phyloP scores from a whole-genome alignment of 2,113 vertebrate species.

The Orthonyx spaldingii region DNA sequence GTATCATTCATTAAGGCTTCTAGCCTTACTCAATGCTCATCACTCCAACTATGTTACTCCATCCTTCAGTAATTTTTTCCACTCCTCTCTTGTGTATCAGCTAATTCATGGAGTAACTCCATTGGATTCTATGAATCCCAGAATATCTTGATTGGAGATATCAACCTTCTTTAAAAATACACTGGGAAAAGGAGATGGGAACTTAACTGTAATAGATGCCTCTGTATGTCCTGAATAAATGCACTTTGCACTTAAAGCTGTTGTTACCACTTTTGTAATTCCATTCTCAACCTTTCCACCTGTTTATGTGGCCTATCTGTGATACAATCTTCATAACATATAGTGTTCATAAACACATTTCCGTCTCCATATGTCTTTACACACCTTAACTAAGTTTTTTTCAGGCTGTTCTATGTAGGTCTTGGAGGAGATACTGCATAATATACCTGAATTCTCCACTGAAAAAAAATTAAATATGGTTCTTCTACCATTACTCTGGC shows the following conservation, averaged over 20 bases:
- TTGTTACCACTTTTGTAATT: neutral
- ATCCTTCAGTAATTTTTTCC: neutral
- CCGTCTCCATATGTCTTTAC: neutral
- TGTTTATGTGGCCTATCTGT: neutral
- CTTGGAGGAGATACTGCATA: neutral
- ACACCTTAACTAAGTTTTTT: neutral
- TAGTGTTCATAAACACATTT: neutral
- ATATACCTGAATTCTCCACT: neutral
- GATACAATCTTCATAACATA: neutral
- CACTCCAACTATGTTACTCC: neutral
- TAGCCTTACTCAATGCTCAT: neutral
- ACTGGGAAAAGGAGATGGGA: neutral
- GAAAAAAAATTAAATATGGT: neutral
- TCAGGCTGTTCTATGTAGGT: neutral
- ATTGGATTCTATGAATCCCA: neutral
- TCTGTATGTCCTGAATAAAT: neutral
- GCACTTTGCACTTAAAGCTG: neutral
- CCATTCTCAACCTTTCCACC: neutral
- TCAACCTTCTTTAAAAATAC: neutral
- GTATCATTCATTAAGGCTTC: neutral
- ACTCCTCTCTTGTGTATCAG: neutral
- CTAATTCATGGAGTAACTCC: neutral
- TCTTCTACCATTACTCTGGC: neutral
- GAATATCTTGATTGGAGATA: neutral
- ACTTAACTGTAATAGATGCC: neutral